phyloP scores from a whole-genome alignment of 2,888 invertebrate genomes.

The Leucania comma region DNA sequence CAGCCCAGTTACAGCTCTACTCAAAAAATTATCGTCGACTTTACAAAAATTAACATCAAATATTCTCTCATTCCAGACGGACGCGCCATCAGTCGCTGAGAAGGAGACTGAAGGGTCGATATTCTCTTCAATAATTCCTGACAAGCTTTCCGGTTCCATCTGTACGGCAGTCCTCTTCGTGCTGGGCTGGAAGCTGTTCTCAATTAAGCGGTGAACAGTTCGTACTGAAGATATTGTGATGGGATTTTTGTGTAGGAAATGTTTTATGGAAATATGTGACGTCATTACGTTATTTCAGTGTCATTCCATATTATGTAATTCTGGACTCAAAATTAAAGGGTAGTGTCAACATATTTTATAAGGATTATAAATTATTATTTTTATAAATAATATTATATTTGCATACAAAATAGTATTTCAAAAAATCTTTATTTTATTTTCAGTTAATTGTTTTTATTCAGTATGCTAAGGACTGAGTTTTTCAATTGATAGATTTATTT shows the following conservation, averaged over 20 bases:
- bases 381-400: too few relatives aligned
- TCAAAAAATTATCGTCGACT: background rate
- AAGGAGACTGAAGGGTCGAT: conserved; percentile 83
- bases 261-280: conserved; percentile 51
- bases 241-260: conserved; percentile 38
- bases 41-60: background rate
- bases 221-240: conserved; percentile 31
- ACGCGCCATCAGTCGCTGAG: conserved; percentile 72
- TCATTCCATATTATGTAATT: background rate
- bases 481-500: too few relatives aligned
- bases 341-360: too few relatives aligned
- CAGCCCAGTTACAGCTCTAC: too few relatives aligned
- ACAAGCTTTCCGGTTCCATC: conserved; percentile 89
- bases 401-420: too few relatives aligned
- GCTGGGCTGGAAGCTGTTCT: conserved; percentile 92
- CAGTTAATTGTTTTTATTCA: too few relatives aligned
- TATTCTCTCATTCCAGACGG: conserved; percentile 80
- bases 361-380: too few relatives aligned
- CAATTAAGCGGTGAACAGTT: conserved; percentile 88
- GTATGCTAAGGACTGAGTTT: too few relatives aligned
- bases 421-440: too few relatives aligned
- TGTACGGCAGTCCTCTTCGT: conserved; percentile 92
- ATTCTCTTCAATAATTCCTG: conserved; percentile 90
- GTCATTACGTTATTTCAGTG: background rate
- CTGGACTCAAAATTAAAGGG: too few relatives aligned